phyloP scores from a whole-genome alignment of 2,113 vertebrate genomes.

The Australoheros scitulus region DNA sequence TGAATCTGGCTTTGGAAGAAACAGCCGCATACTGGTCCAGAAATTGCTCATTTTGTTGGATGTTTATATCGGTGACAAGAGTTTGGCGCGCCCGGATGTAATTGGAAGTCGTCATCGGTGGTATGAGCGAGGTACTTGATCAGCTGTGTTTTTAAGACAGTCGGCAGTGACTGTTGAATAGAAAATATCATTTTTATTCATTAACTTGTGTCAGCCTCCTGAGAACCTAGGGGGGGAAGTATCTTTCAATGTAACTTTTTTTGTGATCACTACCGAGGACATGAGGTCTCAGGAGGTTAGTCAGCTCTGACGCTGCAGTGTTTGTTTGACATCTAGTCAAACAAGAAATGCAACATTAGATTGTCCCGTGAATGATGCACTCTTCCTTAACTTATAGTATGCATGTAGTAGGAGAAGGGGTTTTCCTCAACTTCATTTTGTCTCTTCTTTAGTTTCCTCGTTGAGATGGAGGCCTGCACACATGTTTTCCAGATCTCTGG shows the following conservation, averaged over 20 bases:
- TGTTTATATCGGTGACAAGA: neutral
- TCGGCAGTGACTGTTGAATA: neutral
- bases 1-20: neutral
- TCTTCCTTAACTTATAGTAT: neutral
- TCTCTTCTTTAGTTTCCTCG: neutral
- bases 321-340: neutral
- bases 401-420: neutral
- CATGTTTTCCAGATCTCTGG: conserved; percentile 82
- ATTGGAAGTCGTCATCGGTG: neutral
- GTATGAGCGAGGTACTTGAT: conserved; percentile 32
- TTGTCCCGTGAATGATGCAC: neutral
- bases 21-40: too few relatives aligned
- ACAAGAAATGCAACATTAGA: conserved; percentile 17
- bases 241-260: too few relatives aligned
- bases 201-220: too few relatives aligned
- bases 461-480: conserved; percentile 63
- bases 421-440: neutral
- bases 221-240: too few relatives aligned
- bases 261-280: too few relatives aligned
- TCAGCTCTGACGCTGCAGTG: neutral
- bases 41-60: neutral
- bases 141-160: neutral
- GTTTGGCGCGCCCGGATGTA: conserved; percentile 49
- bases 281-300: too few relatives aligned
- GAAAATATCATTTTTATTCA: neutral